Conservation (phyloP, 2,113 vertebrate species). For the Strigops habroptila region DNA sequence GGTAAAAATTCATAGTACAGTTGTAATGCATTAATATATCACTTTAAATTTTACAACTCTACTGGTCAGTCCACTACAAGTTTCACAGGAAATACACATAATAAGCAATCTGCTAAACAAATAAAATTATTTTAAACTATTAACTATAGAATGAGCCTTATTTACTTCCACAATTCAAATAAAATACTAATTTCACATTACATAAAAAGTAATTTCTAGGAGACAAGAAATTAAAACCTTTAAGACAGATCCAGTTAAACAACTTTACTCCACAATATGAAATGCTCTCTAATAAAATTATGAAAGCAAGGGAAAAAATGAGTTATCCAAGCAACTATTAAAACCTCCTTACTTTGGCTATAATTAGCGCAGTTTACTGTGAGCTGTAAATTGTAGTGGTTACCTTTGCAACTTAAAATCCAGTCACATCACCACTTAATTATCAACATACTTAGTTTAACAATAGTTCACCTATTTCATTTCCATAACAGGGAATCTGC, state of each 20-base stretch:
- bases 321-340: neutral
- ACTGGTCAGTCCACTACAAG: neutral
- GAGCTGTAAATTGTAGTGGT: neutral
- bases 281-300: neutral
- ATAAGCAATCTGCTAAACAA: neutral
- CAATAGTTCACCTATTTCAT: neutral
- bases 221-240: neutral
- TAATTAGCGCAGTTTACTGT: neutral
- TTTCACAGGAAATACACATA: neutral
- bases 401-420: neutral
- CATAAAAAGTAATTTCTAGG: neutral
- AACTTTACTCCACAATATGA: neutral
- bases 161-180: neutral
- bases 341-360: constrained; percentile 27
- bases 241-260: neutral
- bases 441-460: neutral
- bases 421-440: neutral
- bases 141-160: neutral
- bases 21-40: constrained; percentile 7
- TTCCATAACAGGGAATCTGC: neutral
- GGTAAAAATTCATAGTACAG: neutral
- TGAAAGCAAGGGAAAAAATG: neutral
- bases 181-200: neutral
- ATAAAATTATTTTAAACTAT: neutral
- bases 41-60: neutral